Evolutionary conservation across 2,888 invertebrate genomes (phyloP).

Genomic region (Macaria notata): DNA sequence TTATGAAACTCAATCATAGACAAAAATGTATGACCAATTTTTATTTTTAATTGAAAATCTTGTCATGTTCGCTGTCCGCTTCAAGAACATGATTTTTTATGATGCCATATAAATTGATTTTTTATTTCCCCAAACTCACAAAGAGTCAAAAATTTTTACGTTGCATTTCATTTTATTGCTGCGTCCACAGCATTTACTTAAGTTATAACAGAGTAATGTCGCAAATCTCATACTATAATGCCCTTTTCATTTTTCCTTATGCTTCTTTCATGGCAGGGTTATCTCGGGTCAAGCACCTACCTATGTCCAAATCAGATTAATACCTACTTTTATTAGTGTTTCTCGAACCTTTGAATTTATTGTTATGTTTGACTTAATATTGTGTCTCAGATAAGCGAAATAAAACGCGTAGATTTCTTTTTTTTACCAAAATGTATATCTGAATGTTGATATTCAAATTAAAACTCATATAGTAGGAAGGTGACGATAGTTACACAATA

Average conservation of each 20-base stretch:
- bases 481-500: too few relatives aligned
- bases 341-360: too few relatives aligned
- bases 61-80: slow-evolving; percentile 28
- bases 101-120: slow-evolving; percentile 38
- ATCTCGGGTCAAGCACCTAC: neutral
- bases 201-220: slow-evolving; percentile 41
- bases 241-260: slow-evolving; percentile 35
- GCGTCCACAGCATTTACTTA: slow-evolving; percentile 45
- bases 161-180: slow-evolving; percentile 52
- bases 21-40: slow-evolving; percentile 32
- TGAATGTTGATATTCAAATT: too few relatives aligned
- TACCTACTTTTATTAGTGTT: too few relatives aligned
- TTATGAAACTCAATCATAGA: slow-evolving; percentile 38
- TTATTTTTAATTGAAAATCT: slow-evolving; percentile 37
- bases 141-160: slow-evolving; percentile 49
- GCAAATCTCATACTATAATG: slow-evolving; percentile 43
- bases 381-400: too few relatives aligned
- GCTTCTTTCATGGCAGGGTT: slow-evolving; percentile 1
- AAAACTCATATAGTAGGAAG: too few relatives aligned
- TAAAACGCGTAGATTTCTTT: too few relatives aligned
- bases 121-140: slow-evolving; percentile 33
- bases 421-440: too few relatives aligned
- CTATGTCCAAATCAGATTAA: too few relatives aligned
- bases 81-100: slow-evolving; percentile 34
- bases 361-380: too few relatives aligned